Evolutionary conservation across 2,888 invertebrate species (phyloP).

Genomic region (Entomobrya multifasciata): DNA sequence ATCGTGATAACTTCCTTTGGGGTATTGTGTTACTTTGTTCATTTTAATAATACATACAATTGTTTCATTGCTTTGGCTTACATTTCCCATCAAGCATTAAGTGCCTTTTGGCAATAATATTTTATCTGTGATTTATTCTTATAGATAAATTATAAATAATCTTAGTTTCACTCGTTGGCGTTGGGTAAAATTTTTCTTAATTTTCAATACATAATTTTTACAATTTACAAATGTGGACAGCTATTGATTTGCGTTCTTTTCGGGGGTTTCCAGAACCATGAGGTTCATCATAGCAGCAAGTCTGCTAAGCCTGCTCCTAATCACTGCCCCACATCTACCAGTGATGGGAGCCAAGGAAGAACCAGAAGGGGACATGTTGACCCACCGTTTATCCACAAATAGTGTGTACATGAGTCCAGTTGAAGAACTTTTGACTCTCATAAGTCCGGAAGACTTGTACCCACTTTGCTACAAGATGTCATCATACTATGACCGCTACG

Average conservation of each 20-base stretch:
- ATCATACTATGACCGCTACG: slow-evolving; percentile 31
- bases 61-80: too few relatives aligned
- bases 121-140: too few relatives aligned
- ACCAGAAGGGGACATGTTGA: slow-evolving; percentile 22
- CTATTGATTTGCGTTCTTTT: too few relatives aligned
- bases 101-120: too few relatives aligned
- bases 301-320: neutral
- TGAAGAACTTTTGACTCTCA: slow-evolving; percentile 2
- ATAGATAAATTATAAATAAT: too few relatives aligned
- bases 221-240: too few relatives aligned
- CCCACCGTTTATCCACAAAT: neutral
- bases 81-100: too few relatives aligned
- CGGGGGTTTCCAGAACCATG: slow-evolving; percentile 58
- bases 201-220: too few relatives aligned
- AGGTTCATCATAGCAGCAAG: neutral
- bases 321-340: neutral
- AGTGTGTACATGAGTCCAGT: neutral
- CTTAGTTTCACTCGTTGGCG: too few relatives aligned
- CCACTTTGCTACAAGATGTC: slow-evolving; percentile 49
- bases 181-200: too few relatives aligned
- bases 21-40: too few relatives aligned
- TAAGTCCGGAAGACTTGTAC: slow-evolving; percentile 45
- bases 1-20: neutral
- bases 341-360: slow-evolving; percentile 41
- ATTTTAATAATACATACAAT: too few relatives aligned